phyloP scores from a whole-genome alignment of 2,797 vertebrate genomes.

The Enteromius afrohamiltoni region DNA sequence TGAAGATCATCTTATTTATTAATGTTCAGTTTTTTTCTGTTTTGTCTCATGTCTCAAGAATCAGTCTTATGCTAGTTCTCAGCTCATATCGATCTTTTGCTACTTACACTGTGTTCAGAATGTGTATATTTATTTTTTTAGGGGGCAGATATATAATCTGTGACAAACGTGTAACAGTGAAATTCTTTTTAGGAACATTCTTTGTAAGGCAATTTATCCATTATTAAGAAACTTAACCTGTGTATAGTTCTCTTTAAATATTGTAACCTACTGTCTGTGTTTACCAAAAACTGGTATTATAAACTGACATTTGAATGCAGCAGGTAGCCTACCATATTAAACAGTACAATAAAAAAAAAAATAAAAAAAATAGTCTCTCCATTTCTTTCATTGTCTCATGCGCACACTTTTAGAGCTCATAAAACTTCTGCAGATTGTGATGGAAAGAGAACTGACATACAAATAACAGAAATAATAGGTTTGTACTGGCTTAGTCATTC shows the following conservation, averaged over 20 bases:
- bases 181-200: slow-evolving; percentile 10
- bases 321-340: slow-evolving; percentile 16
- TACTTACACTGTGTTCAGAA: slow-evolving; percentile 35
- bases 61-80: background rate
- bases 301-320: slow-evolving; percentile 27
- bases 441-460: slow-evolving; percentile 26
- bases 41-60: slow-evolving; percentile 17
- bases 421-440: slow-evolving; percentile 23
- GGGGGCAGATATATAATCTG: slow-evolving; percentile 24
- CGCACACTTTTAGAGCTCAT: background rate
- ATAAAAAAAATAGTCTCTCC: background rate
- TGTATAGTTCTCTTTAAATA: slow-evolving; percentile 18
- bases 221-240: slow-evolving; percentile 2
- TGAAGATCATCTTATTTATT: background rate
- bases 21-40: background rate
- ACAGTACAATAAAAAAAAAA: background rate
- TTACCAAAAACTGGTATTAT: slow-evolving; percentile 30
- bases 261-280: slow-evolving; percentile 21
- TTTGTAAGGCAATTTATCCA: slow-evolving; percentile 12
- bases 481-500: slow-evolving; percentile 54
- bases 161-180: slow-evolving; percentile 19
- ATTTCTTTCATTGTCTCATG: background rate
- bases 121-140: slow-evolving; percentile 31
- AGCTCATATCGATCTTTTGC: slow-evolving; percentile 31
- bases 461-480: slow-evolving; percentile 51